These are phyloP conservation scores for Chlamydotis undulata DNA, from an alignment of 2,113 vertebrate genomes.

Conservation along the genomic window DNA sequence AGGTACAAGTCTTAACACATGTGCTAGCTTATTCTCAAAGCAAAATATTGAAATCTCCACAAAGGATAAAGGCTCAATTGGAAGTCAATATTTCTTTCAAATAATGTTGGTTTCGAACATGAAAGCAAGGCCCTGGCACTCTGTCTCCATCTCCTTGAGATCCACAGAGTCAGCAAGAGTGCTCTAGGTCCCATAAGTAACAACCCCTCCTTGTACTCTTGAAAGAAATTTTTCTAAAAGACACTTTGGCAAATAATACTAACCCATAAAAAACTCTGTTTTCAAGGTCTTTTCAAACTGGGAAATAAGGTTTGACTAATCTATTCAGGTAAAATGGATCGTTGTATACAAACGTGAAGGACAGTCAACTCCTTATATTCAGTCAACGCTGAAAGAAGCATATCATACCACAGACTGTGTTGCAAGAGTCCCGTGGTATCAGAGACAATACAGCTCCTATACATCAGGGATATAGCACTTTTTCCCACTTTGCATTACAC, in stretches of 20 bases:
- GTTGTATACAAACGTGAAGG: neutral
- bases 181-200: neutral
- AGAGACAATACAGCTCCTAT: neutral
- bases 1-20: neutral
- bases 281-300: neutral
- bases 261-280: neutral
- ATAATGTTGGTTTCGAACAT: neutral
- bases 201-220: neutral
- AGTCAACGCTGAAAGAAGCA: neutral
- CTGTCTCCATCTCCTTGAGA: neutral
- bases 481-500: neutral
- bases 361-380: neutral
- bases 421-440: neutral
- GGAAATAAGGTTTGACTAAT: neutral
- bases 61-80: neutral
- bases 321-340: neutral
- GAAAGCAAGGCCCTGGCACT: neutral
- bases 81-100: neutral
- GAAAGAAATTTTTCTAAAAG: neutral
- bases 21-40: neutral
- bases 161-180: neutral
- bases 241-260: neutral
- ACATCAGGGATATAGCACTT: neutral
- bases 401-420: neutral
- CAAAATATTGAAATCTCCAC: neutral